Evolutionary conservation across 2,888 invertebrate species (phyloP).

Genomic region (Chrysolina americana): DNA sequence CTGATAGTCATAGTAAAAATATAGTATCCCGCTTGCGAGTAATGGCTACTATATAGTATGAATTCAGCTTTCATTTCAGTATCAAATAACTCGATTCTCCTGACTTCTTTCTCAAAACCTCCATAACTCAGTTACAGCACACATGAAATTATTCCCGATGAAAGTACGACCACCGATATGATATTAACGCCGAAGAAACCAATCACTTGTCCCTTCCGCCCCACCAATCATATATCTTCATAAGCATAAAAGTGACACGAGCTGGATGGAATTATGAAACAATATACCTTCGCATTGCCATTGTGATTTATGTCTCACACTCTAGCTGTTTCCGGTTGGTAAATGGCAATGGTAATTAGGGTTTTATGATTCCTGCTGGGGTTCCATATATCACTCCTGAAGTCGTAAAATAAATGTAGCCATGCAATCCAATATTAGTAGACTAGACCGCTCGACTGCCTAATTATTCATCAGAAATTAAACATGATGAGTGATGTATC

Average conservation of each 20-base stretch:
- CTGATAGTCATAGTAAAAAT: too few relatives aligned
- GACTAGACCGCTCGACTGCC: conserved; percentile 3
- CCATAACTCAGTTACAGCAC: too few relatives aligned
- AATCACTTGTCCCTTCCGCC: neutral
- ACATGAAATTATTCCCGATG: too few relatives aligned
- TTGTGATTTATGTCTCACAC: conserved; percentile 21
- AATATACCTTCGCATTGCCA: conserved; percentile 20
- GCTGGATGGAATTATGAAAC: conserved; percentile 16
- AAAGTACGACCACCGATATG: neutral
- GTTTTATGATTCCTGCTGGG: conserved; percentile 17
- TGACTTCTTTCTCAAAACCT: too few relatives aligned
- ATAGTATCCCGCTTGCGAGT: too few relatives aligned
- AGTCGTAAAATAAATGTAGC: conserved; percentile 18
- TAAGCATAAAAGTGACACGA: neutral
- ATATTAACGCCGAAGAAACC: neutral
- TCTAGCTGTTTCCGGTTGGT: conserved; percentile 19
- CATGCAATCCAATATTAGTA: conserved; percentile 19
- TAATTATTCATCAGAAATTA: conserved; percentile 8
- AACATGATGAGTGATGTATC: neutral
- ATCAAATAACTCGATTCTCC: too few relatives aligned
- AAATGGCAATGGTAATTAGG: conserved; percentile 24
- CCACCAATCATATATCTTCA: conserved; percentile 5
- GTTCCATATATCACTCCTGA: conserved; percentile 17
- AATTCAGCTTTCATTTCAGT: too few relatives aligned
- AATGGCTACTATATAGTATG: too few relatives aligned